These are phyloP conservation scores for Sialia sialis DNA, from an alignment of 2,113 vertebrate genomes.

Conservation along the genomic window DNA sequence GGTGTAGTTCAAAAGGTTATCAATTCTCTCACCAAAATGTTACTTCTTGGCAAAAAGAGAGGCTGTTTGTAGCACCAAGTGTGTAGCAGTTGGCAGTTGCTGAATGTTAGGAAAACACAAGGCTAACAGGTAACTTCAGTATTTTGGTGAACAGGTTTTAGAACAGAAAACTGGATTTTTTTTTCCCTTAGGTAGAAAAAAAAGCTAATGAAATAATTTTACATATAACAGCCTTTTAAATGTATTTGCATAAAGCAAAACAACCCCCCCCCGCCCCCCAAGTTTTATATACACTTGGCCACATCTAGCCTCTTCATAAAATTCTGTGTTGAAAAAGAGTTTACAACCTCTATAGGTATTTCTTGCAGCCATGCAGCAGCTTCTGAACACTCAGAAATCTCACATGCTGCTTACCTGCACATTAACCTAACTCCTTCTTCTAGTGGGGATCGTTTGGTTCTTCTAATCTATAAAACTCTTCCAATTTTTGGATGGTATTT, in stretches of 20 bases:
- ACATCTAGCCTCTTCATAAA: background rate
- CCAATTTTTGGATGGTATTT: background rate
- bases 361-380: background rate
- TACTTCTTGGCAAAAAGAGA: background rate
- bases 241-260: background rate
- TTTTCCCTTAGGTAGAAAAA: background rate
- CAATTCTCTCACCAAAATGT: background rate
- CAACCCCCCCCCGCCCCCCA: accelerated
- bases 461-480: background rate
- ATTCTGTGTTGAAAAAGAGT: background rate
- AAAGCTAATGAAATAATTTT: background rate
- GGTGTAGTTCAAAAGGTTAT: background rate
- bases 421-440: background rate
- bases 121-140: background rate
- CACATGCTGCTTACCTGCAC: background rate
- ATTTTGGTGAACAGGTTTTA: background rate
- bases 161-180: background rate
- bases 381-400: background rate
- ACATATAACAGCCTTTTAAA: background rate
- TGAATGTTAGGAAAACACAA: background rate
- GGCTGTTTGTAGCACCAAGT: background rate
- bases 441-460: background rate
- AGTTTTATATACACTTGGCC: background rate
- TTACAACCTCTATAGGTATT: background rate
- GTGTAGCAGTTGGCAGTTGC: background rate